Base-by-base conservation (phyloP, 2,113 vertebrate genomes). In the Hystrix cristata region DNA sequence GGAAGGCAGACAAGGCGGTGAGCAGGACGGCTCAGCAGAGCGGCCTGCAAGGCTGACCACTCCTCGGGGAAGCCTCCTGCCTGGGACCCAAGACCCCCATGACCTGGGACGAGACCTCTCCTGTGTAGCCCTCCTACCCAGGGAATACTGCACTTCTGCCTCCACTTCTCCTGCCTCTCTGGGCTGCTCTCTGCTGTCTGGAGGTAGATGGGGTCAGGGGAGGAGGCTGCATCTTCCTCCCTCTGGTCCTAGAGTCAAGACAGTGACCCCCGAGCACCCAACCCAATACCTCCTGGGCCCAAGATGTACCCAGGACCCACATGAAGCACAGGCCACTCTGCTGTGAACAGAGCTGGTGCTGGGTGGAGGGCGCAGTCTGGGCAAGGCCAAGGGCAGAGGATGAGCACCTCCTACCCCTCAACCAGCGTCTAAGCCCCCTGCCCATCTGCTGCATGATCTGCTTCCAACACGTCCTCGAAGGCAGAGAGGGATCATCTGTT, bases 141-240 rank as follows among this genome's bases (percentile, higher is more conserved):
- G 65, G 34, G 84, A 60, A 80, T 46, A 12, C 31, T 23, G 18
- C 55, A 15, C 48, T 46, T 31, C 34, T 38, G 15, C 25, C 34
- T 64, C n/a, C 9, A 23, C 16, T 67, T 60, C 60, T 60, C 59
- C 3, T 5, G 34, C 18, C 6, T 16, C 1, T 27, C 10, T 21
- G 71, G 72, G 67, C 51, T 7, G 25, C 15, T 2, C 59, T 62
- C 34, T 43, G 60, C 23, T 48, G 51, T 83, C 57, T 74, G 79
- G 18, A 55, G 46, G 18, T 34, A 72, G 43, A 55, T 64, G 19
- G 7, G 10, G 57, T 6, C 27, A 34, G 3, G 1, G 34, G 9
- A 29, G 3, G 8, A 34, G 18, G 57, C 14, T 3, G 2, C 1
- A 0, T 38, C 11, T 87, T 5, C 15, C 34, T 85, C 5, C 11